A percentile compares a stretch with the other conserved stretches of the same genome.
phyloP scores from a whole-genome alignment of 2,113 vertebrate genomes.

The Odocoileus virginianus region DNA sequence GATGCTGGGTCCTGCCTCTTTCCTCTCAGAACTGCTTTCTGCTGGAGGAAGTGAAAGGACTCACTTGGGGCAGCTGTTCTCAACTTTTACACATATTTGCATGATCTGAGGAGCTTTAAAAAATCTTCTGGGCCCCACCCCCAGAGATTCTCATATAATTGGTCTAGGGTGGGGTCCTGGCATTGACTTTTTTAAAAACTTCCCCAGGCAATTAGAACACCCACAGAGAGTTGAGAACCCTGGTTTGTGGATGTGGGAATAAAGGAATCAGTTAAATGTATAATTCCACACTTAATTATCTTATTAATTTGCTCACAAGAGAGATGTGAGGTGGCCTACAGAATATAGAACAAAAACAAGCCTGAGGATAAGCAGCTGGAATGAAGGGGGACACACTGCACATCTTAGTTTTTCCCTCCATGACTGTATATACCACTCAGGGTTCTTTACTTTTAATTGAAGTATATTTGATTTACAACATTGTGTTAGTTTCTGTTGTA shows the following conservation, averaged over 20 bases:
- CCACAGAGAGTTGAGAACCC: not conserved
- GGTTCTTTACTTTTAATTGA: not conserved
- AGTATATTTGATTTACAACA: not conserved
- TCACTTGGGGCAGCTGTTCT: not conserved
- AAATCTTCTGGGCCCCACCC: not conserved
- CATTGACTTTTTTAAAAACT: not conserved
- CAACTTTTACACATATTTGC: not conserved
- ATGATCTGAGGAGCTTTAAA: not conserved
- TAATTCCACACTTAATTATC: not conserved
- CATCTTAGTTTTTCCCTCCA: not conserved
- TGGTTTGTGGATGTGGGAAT: not conserved
- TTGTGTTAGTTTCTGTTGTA: not conserved
- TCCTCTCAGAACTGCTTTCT: not conserved
- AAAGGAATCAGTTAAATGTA: not conserved
- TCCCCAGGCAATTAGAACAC: not conserved
- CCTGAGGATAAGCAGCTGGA: not conserved
- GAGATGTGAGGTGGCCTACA: not conserved
- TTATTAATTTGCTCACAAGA: not conserved
- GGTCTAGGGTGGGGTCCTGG: not conserved
- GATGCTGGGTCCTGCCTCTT: not conserved
- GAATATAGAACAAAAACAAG: not conserved
- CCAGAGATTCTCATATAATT: not conserved
- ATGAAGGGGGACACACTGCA: not conserved
- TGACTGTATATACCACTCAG: not conserved
- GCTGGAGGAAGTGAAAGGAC: not conserved